Base-by-base conservation (phyloP, 2,888 invertebrate genomes). In the Barypeithes pellucidus region DNA sequence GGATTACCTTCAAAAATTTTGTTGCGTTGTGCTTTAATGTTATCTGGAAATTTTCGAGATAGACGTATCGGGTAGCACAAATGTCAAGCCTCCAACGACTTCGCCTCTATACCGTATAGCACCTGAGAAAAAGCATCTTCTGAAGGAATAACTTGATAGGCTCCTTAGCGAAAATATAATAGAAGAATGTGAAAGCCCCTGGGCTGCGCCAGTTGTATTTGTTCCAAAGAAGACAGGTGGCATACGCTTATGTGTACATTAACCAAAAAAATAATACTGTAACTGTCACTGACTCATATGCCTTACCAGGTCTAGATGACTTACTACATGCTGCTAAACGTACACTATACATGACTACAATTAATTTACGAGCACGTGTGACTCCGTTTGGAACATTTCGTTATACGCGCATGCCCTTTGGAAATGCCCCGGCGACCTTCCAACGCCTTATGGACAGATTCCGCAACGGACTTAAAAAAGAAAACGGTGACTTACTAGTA, bases 401-500 rank as follows among this genome's bases (percentile, higher is more conserved):
- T 12, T 77, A 59, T 61, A 14, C 41, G n/a, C 11, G 69, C 20
- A 78, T 78, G 78, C 76, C 77, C 24, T 78, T 78, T 61, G 76
- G 78, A 12, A 77, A 76, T 47, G 77, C 77, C n/a, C 76, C 78
- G 14, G 59, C 75, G 11, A 75, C 77, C 29, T 79, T 79, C 43
- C 78, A 79, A 43, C 41, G 78, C 4, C 59, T 78, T 20, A 78
- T 78, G 45, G 78, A 78, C 57, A 41, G 70, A 11, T 77, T 78
- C 41, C 54, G 75, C 9, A 47, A 43, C 7, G 66, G 72, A n/a
- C 63, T 78, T 20, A 16, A 36, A 41, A 24, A 24, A 24, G 24
- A 24, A 24, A 24, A 24, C 5, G 24, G 24, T 5, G 57, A 73
- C 67, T 54, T 78, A 18, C 7, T 43, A 20, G 20, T 76, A 18